These are phyloP conservation scores for Gnathonemus longibarbis DNA, from an alignment of 2,113 vertebrate genomes.

Conservation along the genomic window DNA sequence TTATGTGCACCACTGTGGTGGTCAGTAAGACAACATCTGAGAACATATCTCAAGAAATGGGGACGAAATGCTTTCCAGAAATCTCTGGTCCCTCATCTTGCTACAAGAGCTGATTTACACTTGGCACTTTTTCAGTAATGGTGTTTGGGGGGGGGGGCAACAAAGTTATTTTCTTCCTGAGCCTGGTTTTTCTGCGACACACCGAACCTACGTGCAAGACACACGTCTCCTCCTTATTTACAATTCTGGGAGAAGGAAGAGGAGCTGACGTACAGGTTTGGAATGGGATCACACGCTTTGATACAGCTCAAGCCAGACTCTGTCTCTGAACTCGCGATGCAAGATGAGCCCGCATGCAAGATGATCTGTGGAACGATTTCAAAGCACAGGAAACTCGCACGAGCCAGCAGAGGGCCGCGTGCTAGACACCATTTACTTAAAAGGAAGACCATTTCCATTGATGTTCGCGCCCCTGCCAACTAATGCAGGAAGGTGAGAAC, in stretches of 20 bases:
- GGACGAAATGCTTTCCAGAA: conserved; percentile 3
- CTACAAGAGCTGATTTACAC: conserved; percentile 5
- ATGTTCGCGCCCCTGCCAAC: conserved; percentile 18
- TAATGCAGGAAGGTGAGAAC: conserved; percentile 47
- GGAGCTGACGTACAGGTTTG: conserved; percentile 14
- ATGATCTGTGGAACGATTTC: conserved; percentile 59
- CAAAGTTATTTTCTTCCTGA: neutral
- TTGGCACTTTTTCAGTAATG: neutral
- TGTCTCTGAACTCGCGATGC: conserved; percentile 52
- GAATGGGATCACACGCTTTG: conserved; percentile 14
- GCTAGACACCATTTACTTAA: conserved; percentile 39
- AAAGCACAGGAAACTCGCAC: conserved; percentile 66
- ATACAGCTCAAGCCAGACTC: conserved; percentile 62
- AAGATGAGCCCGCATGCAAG: conserved; percentile 46
- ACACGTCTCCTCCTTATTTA: neutral
- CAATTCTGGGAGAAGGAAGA: neutral
- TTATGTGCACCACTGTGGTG: neutral
- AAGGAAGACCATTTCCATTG: conserved; percentile 35
- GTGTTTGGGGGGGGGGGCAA: neutral
- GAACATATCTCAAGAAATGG: neutral
- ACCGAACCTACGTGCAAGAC: neutral
- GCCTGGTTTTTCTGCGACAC: neutral
- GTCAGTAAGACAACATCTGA: conserved; percentile 11
- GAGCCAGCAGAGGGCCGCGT: conserved; percentile 57
- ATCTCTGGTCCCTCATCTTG: neutral